Percentiles rank a stretch among this genome's conserved stretches.
These are phyloP conservation scores for Bergia sp. DNA, from an alignment of 92 coral and sea anemone genomes.

Conservation along the genomic window DNA sequence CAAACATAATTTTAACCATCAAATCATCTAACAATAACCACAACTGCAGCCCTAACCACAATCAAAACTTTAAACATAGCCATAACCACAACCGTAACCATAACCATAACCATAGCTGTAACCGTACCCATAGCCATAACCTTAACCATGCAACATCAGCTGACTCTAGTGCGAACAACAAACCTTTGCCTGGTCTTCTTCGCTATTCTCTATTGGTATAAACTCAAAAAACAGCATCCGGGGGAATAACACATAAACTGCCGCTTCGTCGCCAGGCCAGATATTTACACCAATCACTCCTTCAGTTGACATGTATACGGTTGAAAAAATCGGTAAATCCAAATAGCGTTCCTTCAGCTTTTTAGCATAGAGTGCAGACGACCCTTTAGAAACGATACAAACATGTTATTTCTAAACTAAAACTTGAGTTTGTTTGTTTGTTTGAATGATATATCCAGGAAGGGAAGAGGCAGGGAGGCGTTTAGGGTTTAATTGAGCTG, in stretches of 20 bases:
- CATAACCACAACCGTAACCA: not conserved
- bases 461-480: no score
- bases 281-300: constrained; percentile 50
- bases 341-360: constrained; percentile 50
- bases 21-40: no score
- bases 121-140: not conserved
- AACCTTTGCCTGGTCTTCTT: constrained; percentile 48
- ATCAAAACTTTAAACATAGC: not conserved
- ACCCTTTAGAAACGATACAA: constrained; percentile 10
- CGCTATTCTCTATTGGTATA: constrained; percentile 53
- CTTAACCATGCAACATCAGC: no score
- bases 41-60: not conserved
- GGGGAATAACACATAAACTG: constrained; percentile 47
- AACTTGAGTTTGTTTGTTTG: no score
- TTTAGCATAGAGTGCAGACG: constrained; percentile 41
- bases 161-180: not conserved
- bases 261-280: constrained; percentile 47
- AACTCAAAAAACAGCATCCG: constrained; percentile 55
- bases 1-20: no score
- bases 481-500: no score
- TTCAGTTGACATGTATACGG: constrained; percentile 56
- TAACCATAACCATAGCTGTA: no score
- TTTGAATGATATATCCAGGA: no score
- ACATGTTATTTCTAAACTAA: no score
- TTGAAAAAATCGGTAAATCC: constrained; percentile 49